Percentiles rank a stretch among this genome's conserved stretches.
These are phyloP conservation scores for Harpalus rufipes DNA, from an alignment of 2,888 invertebrate genomes.

Conservation along the genomic window DNA sequence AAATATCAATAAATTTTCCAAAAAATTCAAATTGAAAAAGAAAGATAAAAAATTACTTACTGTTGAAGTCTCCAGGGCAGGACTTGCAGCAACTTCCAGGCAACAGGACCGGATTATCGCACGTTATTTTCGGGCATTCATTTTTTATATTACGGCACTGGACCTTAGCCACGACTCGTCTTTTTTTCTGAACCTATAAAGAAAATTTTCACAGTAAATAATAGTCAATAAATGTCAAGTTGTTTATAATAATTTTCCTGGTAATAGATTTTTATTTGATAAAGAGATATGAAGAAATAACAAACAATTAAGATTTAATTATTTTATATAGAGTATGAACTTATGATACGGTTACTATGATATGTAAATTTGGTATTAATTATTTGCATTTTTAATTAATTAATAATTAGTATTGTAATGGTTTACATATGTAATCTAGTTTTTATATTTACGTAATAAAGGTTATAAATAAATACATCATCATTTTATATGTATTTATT, in stretches of 20 bases:
- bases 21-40: too few relatives aligned
- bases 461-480: not conserved
- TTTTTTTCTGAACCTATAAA: constrained; percentile 91
- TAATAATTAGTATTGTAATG: constrained; percentile 25
- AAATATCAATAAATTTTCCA: too few relatives aligned
- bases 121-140: constrained; percentile 92
- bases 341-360: not conserved
- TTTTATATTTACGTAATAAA: not conserved
- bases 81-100: constrained; percentile 95
- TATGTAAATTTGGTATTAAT: constrained; percentile 25
- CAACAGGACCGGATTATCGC: constrained; percentile 90
- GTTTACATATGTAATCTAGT: constrained; percentile 3
- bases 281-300: constrained; percentile 7
- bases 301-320: constrained; percentile 14
- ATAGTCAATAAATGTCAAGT: not conserved
- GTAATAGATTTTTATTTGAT: constrained; percentile 11
- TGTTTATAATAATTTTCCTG: constrained; percentile 6
- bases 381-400: constrained; percentile 35
- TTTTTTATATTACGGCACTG: constrained; percentile 95
- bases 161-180: constrained; percentile 92
- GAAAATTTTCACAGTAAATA: constrained; percentile 57
- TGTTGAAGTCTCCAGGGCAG: constrained; percentile 88
- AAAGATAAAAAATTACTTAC: constrained; percentile 78
- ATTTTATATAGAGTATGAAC: not conserved
- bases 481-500: not conserved